phyloP scores from a whole-genome alignment of 1,140 invertebrate genomes.

The Aphidius gifuensis region DNA sequence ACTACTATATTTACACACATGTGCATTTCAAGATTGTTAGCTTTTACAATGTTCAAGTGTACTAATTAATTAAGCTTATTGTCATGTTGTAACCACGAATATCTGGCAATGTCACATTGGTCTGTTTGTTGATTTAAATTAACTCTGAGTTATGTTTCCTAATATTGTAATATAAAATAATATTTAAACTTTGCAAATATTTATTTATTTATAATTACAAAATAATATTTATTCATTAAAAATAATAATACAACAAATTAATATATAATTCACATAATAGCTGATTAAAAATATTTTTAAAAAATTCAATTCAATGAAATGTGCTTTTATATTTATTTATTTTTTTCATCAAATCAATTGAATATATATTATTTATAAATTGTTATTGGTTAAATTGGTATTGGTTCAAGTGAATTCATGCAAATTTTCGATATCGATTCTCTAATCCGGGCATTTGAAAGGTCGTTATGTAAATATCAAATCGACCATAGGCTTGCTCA shows the following conservation, averaged over 20 bases:
- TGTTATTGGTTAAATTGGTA: background rate
- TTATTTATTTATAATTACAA: background rate
- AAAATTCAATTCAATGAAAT: too few species aligned
- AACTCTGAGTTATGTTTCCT: too few species aligned
- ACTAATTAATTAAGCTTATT: constrained; percentile 18
- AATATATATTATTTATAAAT: constrained; percentile 16
- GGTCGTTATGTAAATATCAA: constrained; percentile 24
- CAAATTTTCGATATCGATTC: constrained; percentile 23
- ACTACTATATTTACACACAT: background rate
- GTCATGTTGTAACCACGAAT: background rate
- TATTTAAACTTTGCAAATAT: background rate
- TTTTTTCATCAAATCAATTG: constrained; percentile 3
- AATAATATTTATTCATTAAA: background rate
- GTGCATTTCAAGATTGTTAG: background rate
- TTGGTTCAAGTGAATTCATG: constrained; percentile 17
- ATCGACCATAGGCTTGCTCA: constrained; percentile 16
- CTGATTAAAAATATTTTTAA: too few species aligned
- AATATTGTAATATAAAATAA: background rate
- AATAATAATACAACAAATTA: too few species aligned
- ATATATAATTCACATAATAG: too few species aligned
- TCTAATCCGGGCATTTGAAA: constrained; percentile 5
- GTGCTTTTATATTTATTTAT: background rate
- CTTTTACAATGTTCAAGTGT: constrained; percentile 8
- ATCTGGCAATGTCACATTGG: constrained; percentile 4
- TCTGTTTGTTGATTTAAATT: background rate